Evolutionary conservation across 2,888 invertebrate species (phyloP).

Genomic region (Nymphalis polychloros): DNA sequence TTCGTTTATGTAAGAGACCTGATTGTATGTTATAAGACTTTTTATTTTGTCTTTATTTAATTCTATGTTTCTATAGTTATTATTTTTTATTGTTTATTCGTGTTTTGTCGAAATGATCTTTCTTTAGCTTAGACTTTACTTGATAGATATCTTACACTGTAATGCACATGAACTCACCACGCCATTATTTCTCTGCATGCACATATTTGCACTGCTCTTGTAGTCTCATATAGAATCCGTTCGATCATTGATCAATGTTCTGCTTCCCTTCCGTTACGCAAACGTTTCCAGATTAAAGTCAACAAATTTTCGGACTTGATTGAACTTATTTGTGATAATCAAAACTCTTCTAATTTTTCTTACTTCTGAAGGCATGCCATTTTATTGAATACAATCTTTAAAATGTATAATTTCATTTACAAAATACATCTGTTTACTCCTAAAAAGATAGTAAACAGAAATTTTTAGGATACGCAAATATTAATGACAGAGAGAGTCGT

Average conservation of each 20-base stretch:
- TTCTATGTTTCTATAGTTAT: neutral
- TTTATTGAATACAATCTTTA: neutral
- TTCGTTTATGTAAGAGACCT: neutral
- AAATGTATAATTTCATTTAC: neutral
- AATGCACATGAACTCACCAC: constrained; percentile 31
- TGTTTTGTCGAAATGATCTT: constrained; percentile 6
- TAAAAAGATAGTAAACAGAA: neutral
- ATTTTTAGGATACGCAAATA: neutral
- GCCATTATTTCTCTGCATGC: constrained; percentile 39
- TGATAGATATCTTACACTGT: neutral
- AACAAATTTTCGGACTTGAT: neutral
- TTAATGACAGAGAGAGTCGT: neutral
- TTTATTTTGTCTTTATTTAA: constrained; percentile 1
- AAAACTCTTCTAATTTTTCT: neutral
- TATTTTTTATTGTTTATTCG: neutral
- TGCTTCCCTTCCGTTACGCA: constrained; percentile 2
- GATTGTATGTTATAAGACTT: neutral
- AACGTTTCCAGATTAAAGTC: neutral
- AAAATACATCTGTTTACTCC: neutral
- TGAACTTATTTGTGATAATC: neutral
- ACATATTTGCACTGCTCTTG: constrained; percentile 32
- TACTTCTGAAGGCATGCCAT: constrained; percentile 1
- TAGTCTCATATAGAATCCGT: neutral
- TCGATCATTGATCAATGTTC: neutral
- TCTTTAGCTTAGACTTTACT: neutral